Base-by-base conservation (phyloP, 64 coral and sea anemone genomes). In the Stylophora pistillata region DNA sequence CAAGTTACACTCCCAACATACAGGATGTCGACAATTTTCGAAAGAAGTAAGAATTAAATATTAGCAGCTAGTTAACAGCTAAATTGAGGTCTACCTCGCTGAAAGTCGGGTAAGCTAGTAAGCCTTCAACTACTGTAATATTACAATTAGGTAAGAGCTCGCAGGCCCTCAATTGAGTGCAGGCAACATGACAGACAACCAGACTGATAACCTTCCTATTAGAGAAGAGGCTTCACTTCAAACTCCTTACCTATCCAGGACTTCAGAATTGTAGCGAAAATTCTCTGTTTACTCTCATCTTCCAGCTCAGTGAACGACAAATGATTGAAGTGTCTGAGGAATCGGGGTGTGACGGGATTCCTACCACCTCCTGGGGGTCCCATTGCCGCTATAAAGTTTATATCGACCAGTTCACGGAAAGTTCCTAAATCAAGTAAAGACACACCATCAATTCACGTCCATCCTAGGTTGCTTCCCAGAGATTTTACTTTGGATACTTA, bases 331-430 rank as follows among this genome's bases (percentile, higher is more conserved):
- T 99, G 97, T 76, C 97, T 89, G 13, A 99, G 70, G 83, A 95
- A 93, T 3, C 97, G 86, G 5, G 93, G 90, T 5, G 97, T 99
- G 10, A 99, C 97, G 13, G 97, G 85, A 56, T 99, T 99, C 64
- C 97, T 88, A 13, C 97, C 97, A 33, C 97, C 97, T 9, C 97
- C 97, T 26, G 97, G 97, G 10, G 97, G 97, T 18, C 97, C 97
- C 93, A 99, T 93, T 18, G 97, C 87, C 15, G 93, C 78, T 7
- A 95, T 79, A 33, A 99, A 76, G 31, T 94, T 99, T 72, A 99
- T 99, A 79, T 99, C 97, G 14, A 99, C 97, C 5, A 99, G 90
- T 60, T 99, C 97, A 78, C 97, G 97, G 78, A 99, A 99, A 16
- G 93, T 88, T 60, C 97, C 97, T 99, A 31, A 77, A 1, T 84